Evolutionary conservation across 2,888 invertebrate genomes (phyloP).

Genomic region (Agrenia bidenticulata): DNA sequence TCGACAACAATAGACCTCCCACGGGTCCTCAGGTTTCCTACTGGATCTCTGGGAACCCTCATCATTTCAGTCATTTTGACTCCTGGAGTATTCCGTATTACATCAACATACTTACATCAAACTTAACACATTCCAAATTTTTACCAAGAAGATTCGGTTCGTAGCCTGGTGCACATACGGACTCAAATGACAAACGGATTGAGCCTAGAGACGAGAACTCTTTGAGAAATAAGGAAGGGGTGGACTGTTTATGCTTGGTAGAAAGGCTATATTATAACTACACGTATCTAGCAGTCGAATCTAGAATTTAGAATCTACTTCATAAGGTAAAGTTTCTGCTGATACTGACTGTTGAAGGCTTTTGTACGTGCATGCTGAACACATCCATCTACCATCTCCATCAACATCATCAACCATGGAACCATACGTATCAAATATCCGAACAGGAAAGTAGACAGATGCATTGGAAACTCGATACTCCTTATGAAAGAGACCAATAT

Average conservation of each 20-base stretch:
- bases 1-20: conserved; percentile 53
- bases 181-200: conserved; percentile 8
- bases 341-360: too few relatives aligned
- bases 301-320: not conserved
- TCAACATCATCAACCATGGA: conserved; percentile 36
- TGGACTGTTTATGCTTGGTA: conserved; percentile 13
- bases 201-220: not conserved
- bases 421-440: conserved; percentile 50
- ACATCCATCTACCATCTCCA: conserved; percentile 12
- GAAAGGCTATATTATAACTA: not conserved
- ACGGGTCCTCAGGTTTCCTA: conserved; percentile 47
- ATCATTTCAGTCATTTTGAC: not conserved
- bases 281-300: not conserved
- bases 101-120: conserved; percentile 10
- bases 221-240: conserved; percentile 8
- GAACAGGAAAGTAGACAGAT: conserved; percentile 53
- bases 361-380: conserved; percentile 3
- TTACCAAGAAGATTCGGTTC: not conserved
- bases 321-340: too few relatives aligned
- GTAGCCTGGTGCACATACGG: conserved; percentile 1
- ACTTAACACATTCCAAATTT: conserved; percentile 6
- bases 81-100: not conserved
- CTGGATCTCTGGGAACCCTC: conserved; percentile 31
- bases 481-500: conserved; percentile 51
- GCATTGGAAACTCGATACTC: conserved; percentile 51